Percentiles rank a stretch among this genome's conserved stretches.
phyloP scores from a whole-genome alignment of 2,113 vertebrate genomes.

The Stigmatopora nigra region DNA sequence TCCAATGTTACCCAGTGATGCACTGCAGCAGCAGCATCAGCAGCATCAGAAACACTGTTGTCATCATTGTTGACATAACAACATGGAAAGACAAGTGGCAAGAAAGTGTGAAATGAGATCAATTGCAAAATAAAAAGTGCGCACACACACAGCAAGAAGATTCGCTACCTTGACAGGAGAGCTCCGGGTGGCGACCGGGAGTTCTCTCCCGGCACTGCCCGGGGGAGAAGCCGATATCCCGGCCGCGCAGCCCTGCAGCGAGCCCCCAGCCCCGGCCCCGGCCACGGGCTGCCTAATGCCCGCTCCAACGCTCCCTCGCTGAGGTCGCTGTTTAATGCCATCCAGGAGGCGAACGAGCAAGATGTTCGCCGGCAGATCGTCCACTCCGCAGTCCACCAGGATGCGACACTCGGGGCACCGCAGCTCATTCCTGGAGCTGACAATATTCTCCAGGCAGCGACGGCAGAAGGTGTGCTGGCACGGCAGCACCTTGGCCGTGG shows the following conservation, averaged over 20 bases:
- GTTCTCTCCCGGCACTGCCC: slow-evolving; percentile 73
- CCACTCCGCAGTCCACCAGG: slow-evolving; percentile 90
- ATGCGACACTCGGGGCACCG: slow-evolving; percentile 94
- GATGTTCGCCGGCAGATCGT: slow-evolving; percentile 90
- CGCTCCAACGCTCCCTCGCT: slow-evolving; percentile 57
- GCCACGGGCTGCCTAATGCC: slow-evolving; percentile 57
- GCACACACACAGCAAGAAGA: slow-evolving; percentile 5
- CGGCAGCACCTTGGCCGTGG: slow-evolving; percentile 87
- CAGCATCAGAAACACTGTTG: not conserved
- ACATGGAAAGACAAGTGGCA: not conserved
- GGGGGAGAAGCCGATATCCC: slow-evolving; percentile 68
- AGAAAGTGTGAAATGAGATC: not conserved
- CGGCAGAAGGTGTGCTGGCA: slow-evolving; percentile 97
- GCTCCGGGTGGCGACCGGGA: slow-evolving; percentile 74
- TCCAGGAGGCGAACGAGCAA: slow-evolving; percentile 87
- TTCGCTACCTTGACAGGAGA: slow-evolving; percentile 77
- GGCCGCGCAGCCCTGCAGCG: slow-evolving; percentile 66
- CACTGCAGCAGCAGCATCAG: slow-evolving; percentile 2
- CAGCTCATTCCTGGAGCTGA: slow-evolving; percentile 87
- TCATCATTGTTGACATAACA: not conserved
- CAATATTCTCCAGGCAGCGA: slow-evolving; percentile 91
- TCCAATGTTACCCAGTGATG: not conserved
- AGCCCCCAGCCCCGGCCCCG: slow-evolving; percentile 55
- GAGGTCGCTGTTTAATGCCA: slow-evolving; percentile 85
- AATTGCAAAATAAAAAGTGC: not conserved